Percentiles rank a stretch among this genome's conserved stretches.
These are phyloP conservation scores for Puffinus mauretanicus DNA, from an alignment of 2,113 vertebrate species.

Conservation along the genomic window DNA sequence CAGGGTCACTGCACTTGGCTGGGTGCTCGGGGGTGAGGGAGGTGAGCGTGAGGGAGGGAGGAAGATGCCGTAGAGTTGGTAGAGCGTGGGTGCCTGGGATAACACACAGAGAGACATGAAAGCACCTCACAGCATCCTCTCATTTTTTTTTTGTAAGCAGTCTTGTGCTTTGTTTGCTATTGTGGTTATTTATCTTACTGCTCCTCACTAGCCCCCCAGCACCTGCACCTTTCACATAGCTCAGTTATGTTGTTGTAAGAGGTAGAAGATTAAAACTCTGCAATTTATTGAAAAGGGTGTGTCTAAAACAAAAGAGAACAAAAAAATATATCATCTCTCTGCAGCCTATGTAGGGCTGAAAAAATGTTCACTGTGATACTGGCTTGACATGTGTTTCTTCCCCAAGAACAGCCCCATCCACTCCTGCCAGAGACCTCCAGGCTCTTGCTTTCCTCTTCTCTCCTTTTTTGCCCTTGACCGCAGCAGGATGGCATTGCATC, in stretches of 20 bases:
- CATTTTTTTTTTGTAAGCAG: background rate
- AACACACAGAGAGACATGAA: fast-evolving
- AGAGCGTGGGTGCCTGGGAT: fast-evolving
- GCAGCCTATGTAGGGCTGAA: background rate
- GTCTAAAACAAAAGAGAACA: background rate
- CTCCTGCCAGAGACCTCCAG: background rate
- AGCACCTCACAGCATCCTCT: background rate
- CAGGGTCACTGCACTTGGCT: background rate
- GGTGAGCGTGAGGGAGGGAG: background rate
- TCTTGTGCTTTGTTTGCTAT: background rate
- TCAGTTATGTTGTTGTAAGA: background rate
- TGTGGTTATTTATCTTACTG: background rate
- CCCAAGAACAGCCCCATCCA: background rate
- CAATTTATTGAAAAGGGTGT: background rate
- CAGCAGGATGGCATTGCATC: background rate
- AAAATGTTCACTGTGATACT: background rate
- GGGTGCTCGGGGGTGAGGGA: background rate
- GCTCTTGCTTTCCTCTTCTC: background rate
- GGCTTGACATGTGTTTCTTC: background rate
- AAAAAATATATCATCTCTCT: background rate
- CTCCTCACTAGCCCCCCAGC: background rate
- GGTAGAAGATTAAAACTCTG: background rate
- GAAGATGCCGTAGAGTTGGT: background rate
- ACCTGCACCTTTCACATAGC: background rate
- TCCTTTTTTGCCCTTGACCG: background rate